Percentiles rank a stretch among this genome's conserved stretches.
phyloP scores from a whole-genome alignment of 1,140 invertebrate species.

The Drosophila bocqueti region DNA sequence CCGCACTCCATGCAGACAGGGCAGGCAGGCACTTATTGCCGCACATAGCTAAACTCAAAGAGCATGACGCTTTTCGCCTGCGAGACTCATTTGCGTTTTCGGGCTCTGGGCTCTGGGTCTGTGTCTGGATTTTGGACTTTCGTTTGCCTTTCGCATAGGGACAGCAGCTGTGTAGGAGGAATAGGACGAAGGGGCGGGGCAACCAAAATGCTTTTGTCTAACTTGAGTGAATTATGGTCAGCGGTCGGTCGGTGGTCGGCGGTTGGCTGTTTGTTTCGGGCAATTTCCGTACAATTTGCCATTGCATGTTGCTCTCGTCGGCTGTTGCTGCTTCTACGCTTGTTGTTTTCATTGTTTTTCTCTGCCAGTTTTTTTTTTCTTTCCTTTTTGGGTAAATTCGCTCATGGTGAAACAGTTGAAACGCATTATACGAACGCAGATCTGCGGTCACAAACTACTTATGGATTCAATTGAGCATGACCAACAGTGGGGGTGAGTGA shows the following conservation, averaged over 20 bases:
- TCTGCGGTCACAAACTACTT: constrained; percentile 83
- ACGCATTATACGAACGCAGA: constrained; percentile 80
- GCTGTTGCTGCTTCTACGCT: constrained; percentile 62
- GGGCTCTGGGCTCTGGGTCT: constrained; percentile 32
- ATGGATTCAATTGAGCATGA: constrained; percentile 83
- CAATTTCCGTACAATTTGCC: constrained; percentile 82
- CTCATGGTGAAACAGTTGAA: constrained; percentile 80
- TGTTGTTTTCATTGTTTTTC: constrained; percentile 58
- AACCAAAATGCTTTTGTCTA: constrained; percentile 81
- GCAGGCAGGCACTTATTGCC: constrained; percentile 28
- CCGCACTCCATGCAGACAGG: constrained; percentile 11
- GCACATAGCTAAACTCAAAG: constrained; percentile 57
- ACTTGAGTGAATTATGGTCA: constrained; percentile 83
- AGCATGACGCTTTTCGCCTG: constrained; percentile 72
- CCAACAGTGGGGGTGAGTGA: constrained; percentile 21
- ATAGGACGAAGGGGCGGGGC: constrained; percentile 11
- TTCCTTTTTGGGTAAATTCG: constrained; percentile 61
- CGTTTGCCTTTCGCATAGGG: constrained; percentile 32
- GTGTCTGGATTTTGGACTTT: constrained; percentile 67
- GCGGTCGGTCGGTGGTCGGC: constrained; percentile 62
- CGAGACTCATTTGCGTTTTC: constrained; percentile 79
- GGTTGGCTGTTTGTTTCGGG: constrained; percentile 79
- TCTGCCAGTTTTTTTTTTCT: constrained; percentile 15
- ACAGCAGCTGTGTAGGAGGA: constrained; percentile 18
- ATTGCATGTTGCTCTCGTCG: constrained; percentile 50